A percentile compares a stretch with the other conserved stretches of the same genome.
Evolutionary conservation across 2,113 vertebrate genomes (phyloP).

Genomic region (Phaetusa simplex): DNA sequence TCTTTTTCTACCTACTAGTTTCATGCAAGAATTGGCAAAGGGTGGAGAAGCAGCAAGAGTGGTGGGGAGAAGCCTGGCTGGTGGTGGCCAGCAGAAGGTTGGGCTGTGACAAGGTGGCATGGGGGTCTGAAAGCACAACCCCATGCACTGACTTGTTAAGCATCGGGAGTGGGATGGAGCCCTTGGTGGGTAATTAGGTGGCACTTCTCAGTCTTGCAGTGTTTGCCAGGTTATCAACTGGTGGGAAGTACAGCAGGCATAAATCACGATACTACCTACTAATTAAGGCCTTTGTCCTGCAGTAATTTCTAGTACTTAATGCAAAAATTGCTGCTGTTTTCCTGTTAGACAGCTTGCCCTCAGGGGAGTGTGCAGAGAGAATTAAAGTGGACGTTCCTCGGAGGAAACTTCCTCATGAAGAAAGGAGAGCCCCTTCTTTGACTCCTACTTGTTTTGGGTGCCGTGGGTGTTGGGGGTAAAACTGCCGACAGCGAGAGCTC

Average conservation of each 20-base stretch:
- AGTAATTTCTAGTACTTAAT: not conserved
- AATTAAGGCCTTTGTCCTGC: not conserved
- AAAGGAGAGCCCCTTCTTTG: not conserved
- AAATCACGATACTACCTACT: not conserved
- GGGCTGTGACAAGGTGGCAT: not conserved
- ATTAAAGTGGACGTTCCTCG: not conserved
- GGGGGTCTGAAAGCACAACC: fast-evolving
- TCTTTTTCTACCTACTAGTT: not conserved
- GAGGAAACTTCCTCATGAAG: not conserved
- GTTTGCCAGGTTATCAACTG: not conserved
- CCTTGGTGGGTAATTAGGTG: not conserved
- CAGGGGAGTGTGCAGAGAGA: not conserved
- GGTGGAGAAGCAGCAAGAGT: not conserved
- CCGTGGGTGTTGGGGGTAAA: not conserved
- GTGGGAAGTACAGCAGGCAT: not conserved
- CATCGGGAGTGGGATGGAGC: not conserved
- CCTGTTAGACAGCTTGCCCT: not conserved
- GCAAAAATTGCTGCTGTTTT: not conserved
- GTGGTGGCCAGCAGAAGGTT: not conserved
- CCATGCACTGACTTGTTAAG: not conserved
- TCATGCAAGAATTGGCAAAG: not conserved
- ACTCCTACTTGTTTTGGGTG: not conserved
- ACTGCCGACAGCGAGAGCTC: not conserved
- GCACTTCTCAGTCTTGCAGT: not conserved
- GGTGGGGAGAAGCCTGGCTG: not conserved